Conservation (phyloP, 1,140 invertebrate genomes). For the Meteorus sp. region DNA sequence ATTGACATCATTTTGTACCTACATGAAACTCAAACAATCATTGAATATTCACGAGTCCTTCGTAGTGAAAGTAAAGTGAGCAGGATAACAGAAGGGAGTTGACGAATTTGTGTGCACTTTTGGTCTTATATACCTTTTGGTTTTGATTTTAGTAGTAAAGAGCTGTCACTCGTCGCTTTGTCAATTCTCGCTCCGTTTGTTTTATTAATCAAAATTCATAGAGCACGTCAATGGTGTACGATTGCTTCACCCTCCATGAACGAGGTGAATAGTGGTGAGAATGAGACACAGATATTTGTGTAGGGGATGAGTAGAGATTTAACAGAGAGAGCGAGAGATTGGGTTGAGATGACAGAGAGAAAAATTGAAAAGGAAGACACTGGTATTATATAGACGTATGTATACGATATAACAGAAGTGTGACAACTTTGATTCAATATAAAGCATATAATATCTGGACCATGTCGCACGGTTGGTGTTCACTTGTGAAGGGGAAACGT, state of each 20-base stretch:
- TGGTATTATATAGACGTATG: neutral
- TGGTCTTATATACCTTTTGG: too few relatives aligned
- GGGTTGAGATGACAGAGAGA: too few relatives aligned
- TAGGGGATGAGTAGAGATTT: too few relatives aligned
- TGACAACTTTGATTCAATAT: slow-evolving; percentile 36
- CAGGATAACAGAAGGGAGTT: too few relatives aligned
- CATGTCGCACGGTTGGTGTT: slow-evolving; percentile 8
- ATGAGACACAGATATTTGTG: neutral
- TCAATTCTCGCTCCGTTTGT: slow-evolving; percentile 24
- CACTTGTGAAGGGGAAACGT: slow-evolving; percentile 26
- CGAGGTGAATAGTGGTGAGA: slow-evolving; percentile 1
- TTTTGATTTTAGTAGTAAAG: slow-evolving; percentile 23
- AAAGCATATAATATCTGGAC: slow-evolving; percentile 38
- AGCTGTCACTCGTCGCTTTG: slow-evolving; percentile 28
- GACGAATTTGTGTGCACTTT: neutral
- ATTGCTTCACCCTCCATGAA: slow-evolving; percentile 15
- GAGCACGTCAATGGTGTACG: slow-evolving; percentile 20
- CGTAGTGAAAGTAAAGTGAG: too few relatives aligned
- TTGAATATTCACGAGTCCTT: too few relatives aligned
- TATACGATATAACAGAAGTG: too few relatives aligned
- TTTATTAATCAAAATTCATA: slow-evolving; percentile 35
- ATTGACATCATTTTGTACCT: too few relatives aligned
- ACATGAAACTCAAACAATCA: too few relatives aligned
- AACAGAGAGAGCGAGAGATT: too few relatives aligned
- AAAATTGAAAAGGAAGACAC: slow-evolving; percentile 10